Evolutionary conservation across 2,113 vertebrate genomes (phyloP), one percentile per base, ranked within the genome.

Genomic region (Gymnobelideus leadbeateri): DNA sequence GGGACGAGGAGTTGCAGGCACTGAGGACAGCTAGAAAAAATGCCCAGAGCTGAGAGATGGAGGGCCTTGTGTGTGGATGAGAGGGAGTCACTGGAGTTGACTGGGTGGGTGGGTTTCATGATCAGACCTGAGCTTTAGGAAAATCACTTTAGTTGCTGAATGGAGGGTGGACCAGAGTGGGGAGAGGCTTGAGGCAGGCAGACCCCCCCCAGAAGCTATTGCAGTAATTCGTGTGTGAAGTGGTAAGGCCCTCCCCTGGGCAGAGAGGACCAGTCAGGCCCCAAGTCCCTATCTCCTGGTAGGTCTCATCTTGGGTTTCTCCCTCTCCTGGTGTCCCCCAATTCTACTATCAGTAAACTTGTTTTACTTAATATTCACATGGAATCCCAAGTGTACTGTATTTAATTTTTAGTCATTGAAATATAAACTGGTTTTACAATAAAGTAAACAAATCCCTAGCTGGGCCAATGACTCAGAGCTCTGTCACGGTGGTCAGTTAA

Each of bases 281-380:
- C 53, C 90, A 52, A 93, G 51, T 23, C 21, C 49, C 43, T 31
- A 4, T 91, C 12, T 84, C 91, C 26, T 92, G n/a, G n/a, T 96
- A 89, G 31, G 93, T 89, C 51, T 49, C 51, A 94, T 94, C 61
- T 8, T 96, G 51, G 91, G 3, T 54, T 8, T 95, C 92, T 93
- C 46, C 26, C n/a, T n/a, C n/a, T 92, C 92, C 91, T 77, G 31
- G 54, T 55, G 89, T 46, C 0, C 43, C 93, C 92, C 43, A 25
- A 49, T 37, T 28, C 91, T 50, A 92, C 92, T 55, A 92, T 28
- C 14, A 91, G 21, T 92, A 84, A 92, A 92, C 92, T 57, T 50
- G 47, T 94, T 94, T 97, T 94, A 96, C 28, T 94, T 8, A 57
- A 43, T 55, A 89, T 94, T 94, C 61, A 96, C 31, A 94, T 91